Percentiles rank a stretch among this genome's conserved stretches.
Evolutionary conservation across 2,888 invertebrate genomes (phyloP).

Genomic region (Byasa hedistus): DNA sequence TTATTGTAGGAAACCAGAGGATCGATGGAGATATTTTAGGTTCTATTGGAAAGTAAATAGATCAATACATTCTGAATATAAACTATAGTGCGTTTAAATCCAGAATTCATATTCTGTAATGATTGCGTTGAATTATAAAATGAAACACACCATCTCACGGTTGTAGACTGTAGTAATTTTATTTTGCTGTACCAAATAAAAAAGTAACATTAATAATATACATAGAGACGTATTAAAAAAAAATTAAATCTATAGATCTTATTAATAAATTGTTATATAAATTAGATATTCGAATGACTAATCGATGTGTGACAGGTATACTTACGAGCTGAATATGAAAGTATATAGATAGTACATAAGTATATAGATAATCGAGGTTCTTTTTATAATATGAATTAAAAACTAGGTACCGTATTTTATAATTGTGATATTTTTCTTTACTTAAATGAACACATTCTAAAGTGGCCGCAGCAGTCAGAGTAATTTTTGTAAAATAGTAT

Average conservation of each 20-base stretch:
- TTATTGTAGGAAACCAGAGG: no score
- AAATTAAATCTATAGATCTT: constrained; percentile 9
- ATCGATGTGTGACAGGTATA: neutral
- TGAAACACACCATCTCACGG: constrained; percentile 1
- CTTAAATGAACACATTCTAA: constrained; percentile 26
- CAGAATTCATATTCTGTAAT: neutral
- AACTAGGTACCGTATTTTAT: neutral
- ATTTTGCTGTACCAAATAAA: constrained; percentile 10
- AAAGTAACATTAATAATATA: neutral
- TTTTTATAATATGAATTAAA: neutral
- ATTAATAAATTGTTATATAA: constrained; percentile 4
- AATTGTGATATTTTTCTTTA: neutral
- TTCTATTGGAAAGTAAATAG: no score
- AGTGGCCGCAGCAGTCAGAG: constrained; percentile 17
- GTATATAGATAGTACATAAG: neutral
- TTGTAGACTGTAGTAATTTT: constrained; percentile 11
- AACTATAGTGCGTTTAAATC: neutral
- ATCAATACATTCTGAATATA: no score
- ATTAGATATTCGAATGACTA: constrained; percentile 2
- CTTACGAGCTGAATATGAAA: neutral
- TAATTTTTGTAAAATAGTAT: constrained; percentile 6
- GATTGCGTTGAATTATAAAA: neutral
- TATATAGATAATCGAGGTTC: neutral
- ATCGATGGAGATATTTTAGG: no score
- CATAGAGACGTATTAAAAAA: neutral